A percentile compares a stretch with the other conserved stretches of the same genome.
Conservation (phyloP, 1,140 invertebrate genomes). For the Papilio polyxenes region DNA sequence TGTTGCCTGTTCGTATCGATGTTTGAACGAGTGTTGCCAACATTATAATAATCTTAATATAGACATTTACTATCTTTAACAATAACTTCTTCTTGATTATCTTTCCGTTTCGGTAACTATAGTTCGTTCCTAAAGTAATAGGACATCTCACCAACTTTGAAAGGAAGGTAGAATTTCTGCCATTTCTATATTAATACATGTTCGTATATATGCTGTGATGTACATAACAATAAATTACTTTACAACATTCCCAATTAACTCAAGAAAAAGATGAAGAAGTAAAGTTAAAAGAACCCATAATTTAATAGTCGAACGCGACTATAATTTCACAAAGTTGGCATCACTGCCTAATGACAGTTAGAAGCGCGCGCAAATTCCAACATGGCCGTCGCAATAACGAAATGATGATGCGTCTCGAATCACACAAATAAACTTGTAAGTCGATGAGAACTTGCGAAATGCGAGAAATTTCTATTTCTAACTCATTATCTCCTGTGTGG, state of each 20-base stretch:
- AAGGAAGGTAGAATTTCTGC: too few species aligned
- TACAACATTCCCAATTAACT: slow-evolving; percentile 54
- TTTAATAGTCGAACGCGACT: slow-evolving; percentile 67
- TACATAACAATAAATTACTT: slow-evolving; percentile 30
- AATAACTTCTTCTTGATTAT: not conserved
- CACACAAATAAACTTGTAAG: slow-evolving; percentile 50
- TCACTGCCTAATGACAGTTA: slow-evolving; percentile 68
- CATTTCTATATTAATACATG: too few species aligned
- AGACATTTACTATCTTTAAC: slow-evolving; percentile 1
- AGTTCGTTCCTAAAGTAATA: too few species aligned
- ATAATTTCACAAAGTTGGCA: slow-evolving; percentile 68
- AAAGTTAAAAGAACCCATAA: slow-evolving; percentile 58
- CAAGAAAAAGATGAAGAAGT: slow-evolving; percentile 39
- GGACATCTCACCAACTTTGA: too few species aligned
- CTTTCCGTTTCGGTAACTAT: slow-evolving; percentile 35
- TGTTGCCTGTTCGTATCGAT: not conserved
- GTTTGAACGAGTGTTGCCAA: not conserved
- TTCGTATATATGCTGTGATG: too few species aligned
- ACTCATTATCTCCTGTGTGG: slow-evolving; percentile 33
- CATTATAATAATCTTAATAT: not conserved
- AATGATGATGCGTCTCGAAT: slow-evolving; percentile 66
- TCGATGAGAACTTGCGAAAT: slow-evolving; percentile 36
- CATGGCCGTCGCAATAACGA: slow-evolving; percentile 60
- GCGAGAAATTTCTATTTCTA: slow-evolving; percentile 37
- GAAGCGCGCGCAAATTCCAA: slow-evolving; percentile 64